Evolutionary conservation across 2,888 invertebrate species (phyloP).

Genomic region (Acronicta aceris): DNA sequence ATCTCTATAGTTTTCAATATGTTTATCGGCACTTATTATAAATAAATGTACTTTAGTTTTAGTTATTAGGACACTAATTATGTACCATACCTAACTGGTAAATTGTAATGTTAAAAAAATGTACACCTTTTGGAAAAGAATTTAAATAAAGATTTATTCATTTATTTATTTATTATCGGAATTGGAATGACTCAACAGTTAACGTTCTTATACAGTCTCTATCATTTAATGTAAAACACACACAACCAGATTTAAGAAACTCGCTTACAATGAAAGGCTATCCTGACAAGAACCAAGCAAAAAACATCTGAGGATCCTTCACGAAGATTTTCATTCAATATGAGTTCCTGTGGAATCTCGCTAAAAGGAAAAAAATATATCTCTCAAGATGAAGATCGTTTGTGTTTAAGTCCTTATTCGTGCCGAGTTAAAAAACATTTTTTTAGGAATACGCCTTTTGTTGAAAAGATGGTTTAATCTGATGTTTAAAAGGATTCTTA

Average conservation of each 20-base stretch:
- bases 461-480: conserved; percentile 35
- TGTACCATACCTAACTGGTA: no score
- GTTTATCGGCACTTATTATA: no score
- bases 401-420: conserved; percentile 49
- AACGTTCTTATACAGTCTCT: conserved; percentile 11
- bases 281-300: conserved; percentile 29
- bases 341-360: conserved; percentile 39
- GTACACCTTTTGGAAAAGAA: no score
- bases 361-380: conserved; percentile 39
- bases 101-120: no score
- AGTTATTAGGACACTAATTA: no score
- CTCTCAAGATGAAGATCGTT: conserved; percentile 43
- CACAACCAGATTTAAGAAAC: conserved; percentile 25
- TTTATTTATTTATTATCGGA: no score
- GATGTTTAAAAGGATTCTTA: conserved; percentile 46
- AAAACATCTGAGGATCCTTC: conserved; percentile 51
- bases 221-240: conserved; percentile 26
- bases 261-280: conserved; percentile 34
- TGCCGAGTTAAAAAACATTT: conserved; percentile 23
- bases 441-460: conserved; percentile 29
- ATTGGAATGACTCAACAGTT: conserved; percentile 3
- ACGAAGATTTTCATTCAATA: conserved; percentile 57
- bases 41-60: no score
- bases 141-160: no score
- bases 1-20: no score